A percentile compares a stretch with the other conserved stretches of the same genome.
Conservation (phyloP, 2,797 vertebrate species). For the Artibeus lituratus region DNA sequence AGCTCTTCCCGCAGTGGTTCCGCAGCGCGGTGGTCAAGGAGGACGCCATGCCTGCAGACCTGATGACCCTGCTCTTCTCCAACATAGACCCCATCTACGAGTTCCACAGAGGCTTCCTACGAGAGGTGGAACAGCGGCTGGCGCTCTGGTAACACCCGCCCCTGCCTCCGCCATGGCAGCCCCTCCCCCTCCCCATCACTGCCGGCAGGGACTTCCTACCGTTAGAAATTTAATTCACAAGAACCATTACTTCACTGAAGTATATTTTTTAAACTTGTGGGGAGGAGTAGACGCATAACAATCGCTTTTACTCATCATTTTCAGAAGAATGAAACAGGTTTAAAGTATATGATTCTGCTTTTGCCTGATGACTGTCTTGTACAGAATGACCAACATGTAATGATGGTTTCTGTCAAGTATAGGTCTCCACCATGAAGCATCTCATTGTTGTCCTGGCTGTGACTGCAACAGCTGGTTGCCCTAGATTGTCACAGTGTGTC, state of each 20-base stretch:
- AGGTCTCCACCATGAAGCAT: neutral
- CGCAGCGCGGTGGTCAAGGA: slow-evolving; percentile 94
- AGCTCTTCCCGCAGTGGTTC: slow-evolving; percentile 89
- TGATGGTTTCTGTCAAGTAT: neutral
- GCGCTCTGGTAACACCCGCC: slow-evolving; percentile 89
- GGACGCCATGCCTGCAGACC: slow-evolving; percentile 91
- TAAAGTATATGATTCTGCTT: neutral
- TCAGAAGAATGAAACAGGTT: neutral
- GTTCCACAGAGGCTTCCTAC: slow-evolving; percentile 95
- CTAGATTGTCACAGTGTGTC: neutral
- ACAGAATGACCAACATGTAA: neutral
- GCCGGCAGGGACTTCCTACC: neutral
- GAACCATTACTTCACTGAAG: neutral
- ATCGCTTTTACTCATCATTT: neutral
- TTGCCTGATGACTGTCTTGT: neutral
- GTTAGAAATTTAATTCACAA: neutral
- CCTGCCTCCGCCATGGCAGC: neutral
- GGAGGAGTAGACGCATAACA: neutral
- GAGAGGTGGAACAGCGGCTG: slow-evolving; percentile 93
- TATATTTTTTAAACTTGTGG: neutral
- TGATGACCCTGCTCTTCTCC: slow-evolving; percentile 95
- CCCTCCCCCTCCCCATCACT: too few relatives aligned
- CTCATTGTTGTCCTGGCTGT: neutral
- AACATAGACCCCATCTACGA: slow-evolving; percentile 96
- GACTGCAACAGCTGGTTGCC: neutral